Conservation (phyloP, 2,797 vertebrate species). For the Pygocentrus nattereri region DNA sequence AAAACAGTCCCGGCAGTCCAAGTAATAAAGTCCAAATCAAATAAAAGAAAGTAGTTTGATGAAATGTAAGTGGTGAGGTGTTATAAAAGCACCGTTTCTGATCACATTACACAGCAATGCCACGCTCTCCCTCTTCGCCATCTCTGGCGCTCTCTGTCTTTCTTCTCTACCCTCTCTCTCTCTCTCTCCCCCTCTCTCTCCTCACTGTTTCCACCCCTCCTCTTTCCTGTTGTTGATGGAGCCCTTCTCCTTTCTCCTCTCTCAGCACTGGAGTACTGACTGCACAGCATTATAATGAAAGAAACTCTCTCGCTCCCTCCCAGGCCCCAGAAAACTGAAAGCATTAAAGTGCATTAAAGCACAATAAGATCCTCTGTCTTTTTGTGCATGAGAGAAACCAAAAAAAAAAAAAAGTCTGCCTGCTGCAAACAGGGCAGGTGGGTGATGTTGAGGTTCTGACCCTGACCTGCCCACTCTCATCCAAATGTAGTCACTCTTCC, state of each 20-base stretch:
- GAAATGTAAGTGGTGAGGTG: conserved; percentile 66
- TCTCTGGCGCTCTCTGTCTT: conserved; percentile 20
- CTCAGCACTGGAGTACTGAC: conserved; percentile 29
- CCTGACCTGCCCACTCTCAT: conserved; percentile 37
- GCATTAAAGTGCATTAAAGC: conserved; percentile 82
- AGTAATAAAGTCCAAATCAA: conserved; percentile 68
- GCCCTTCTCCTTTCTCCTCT: conserved; percentile 18
- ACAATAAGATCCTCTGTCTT: conserved; percentile 69
- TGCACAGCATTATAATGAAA: conserved; percentile 75
- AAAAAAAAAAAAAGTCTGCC: conserved; percentile 42
- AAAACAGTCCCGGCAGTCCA: conserved; percentile 58
- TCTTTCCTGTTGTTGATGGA: conserved; percentile 49
- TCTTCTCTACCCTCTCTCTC: not conserved
- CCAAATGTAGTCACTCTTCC: conserved; percentile 28
- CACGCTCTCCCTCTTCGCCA: conserved; percentile 37
- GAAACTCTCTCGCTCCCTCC: conserved; percentile 57
- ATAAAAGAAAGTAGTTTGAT: conserved; percentile 65
- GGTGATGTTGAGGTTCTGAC: conserved; percentile 39
- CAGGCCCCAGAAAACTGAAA: conserved; percentile 68
- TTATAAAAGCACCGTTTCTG: conserved; percentile 61
- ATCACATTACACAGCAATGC: conserved; percentile 58
- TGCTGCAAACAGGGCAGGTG: not conserved
- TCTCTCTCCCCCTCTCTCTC: not conserved
- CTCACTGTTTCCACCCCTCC: not conserved
- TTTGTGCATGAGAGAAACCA: conserved; percentile 22